Base-by-base conservation (phyloP, 1,140 invertebrate species). In the Meloidogyne chitwoodi region DNA sequence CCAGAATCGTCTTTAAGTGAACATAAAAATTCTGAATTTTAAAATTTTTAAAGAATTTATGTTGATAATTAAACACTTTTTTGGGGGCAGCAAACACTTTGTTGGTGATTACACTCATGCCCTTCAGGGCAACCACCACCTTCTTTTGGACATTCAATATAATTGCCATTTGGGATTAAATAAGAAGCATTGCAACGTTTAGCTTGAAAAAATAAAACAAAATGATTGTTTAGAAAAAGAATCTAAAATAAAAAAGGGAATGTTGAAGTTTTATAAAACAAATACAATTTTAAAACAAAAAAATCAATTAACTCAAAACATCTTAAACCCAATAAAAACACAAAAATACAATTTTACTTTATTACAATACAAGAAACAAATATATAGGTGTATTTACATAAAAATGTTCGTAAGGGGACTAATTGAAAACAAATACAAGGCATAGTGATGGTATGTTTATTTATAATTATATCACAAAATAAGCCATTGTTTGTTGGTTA, bases 101-200 rank as follows among this genome's bases (percentile, higher is more conserved):
- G 26, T 75, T 38, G 44, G 11, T 68, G 31, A 24, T 62, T 69
- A 63, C 81, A 82, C 19, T 63, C 19, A 56, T 82, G 81, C n/a
- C 73, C 56, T 19, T 83, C 79, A 14, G 81, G 81, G 41, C 81
- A 82, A 48, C 44, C 67, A 6, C 65, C 26, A 11, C 48, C 29
- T 48, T 41, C 70, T 31, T 16, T 62, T 66, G 26, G 24, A 48
- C 81, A 82, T 41, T 77, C 68, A 14, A 68, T 73, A 48, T 84
- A 84, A n/a, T 84, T 75, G 27, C 81, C 81, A 65, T 82, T 62
- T 38, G 81, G 81, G 44, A 82, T 81, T 11, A 82, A 61, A 65
- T 81, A 72, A 19, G 71, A 79, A 19, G 74, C 77, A 24, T 72
- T 75, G 38, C 81, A 82, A 48, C 77, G 74, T 31, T 82, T 80